Conservation (phyloP, 2,113 vertebrate species). For the Porphyrio hochstetteri region DNA sequence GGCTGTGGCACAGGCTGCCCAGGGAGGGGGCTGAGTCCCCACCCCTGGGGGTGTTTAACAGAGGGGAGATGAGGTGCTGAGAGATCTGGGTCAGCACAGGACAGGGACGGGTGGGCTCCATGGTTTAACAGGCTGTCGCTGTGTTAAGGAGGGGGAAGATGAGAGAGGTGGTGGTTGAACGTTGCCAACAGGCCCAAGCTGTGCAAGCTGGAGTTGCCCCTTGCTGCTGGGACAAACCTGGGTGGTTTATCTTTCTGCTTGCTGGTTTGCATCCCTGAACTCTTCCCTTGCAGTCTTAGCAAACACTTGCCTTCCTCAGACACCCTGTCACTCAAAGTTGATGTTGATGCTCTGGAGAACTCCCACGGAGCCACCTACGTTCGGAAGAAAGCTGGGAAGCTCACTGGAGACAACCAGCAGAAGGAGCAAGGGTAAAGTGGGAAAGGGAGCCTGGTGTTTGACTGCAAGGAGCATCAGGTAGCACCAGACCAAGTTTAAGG, state of each 20-base stretch:
- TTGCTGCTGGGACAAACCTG: neutral
- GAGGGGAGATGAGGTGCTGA: too few relatives aligned
- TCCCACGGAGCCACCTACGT: constrained; percentile 94
- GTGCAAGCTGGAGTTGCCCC: neutral
- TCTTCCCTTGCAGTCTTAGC: constrained; percentile 83
- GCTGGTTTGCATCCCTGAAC: constrained; percentile 72
- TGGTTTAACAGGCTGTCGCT: too few relatives aligned
- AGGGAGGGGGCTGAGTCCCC: too few relatives aligned
- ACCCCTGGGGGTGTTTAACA: too few relatives aligned
- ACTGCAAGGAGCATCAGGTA: neutral
- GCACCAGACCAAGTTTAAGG: neutral
- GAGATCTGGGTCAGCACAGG: too few relatives aligned
- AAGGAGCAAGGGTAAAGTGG: constrained; percentile 87
- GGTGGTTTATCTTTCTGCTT: neutral
- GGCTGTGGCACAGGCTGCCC: too few relatives aligned
- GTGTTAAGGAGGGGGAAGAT: neutral
- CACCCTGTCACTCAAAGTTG: constrained; percentile 92
- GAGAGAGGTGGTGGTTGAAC: neutral
- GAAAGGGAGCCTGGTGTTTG: neutral
- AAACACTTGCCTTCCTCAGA: constrained; percentile 94
- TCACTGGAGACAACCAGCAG: constrained; percentile 83
- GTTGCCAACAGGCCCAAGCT: neutral
- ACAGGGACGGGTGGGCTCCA: too few relatives aligned
- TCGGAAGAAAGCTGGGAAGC: constrained; percentile 92
- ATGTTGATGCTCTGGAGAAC: constrained; percentile 96